phyloP scores from a whole-genome alignment of 2,888 invertebrate genomes.

The Lithophane semibrunnea region DNA sequence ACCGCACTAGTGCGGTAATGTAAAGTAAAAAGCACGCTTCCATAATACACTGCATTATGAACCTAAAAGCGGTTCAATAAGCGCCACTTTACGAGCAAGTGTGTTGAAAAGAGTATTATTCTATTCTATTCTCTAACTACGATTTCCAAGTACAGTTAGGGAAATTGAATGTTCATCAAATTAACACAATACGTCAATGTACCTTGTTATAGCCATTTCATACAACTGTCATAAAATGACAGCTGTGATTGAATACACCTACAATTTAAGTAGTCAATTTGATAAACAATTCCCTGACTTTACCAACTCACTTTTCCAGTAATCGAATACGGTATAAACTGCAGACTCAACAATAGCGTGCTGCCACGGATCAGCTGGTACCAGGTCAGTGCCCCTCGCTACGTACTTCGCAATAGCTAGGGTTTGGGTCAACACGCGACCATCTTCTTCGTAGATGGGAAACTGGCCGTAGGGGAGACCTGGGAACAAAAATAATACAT shows the following conservation, averaged over 20 bases:
- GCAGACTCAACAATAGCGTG: slow-evolving; percentile 85
- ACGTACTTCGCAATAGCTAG: slow-evolving; percentile 89
- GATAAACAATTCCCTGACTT: neutral
- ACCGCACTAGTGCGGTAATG: no score
- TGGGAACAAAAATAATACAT: slow-evolving; percentile 1
- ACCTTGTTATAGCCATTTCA: no score
- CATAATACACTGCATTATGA: no score
- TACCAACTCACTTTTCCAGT: slow-evolving; percentile 42
- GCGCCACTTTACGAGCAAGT: no score
- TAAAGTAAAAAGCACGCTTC: no score
- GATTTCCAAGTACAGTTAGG: no score
- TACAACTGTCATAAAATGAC: neutral
- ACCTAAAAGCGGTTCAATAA: no score
- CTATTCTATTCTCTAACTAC: no score
- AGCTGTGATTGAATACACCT: neutral
- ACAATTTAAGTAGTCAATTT: neutral
- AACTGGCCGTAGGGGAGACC: slow-evolving; percentile 79
- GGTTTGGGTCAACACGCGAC: slow-evolving; percentile 77
- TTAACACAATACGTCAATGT: no score
- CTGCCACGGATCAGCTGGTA: slow-evolving; percentile 86
- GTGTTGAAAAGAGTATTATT: no score
- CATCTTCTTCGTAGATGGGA: slow-evolving; percentile 81
- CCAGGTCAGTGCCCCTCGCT: slow-evolving; percentile 85
- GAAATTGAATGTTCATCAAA: no score
- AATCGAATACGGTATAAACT: slow-evolving; percentile 32